Conservation (phyloP, 2,797 vertebrate species). For the Pagetopsis macropterus region DNA sequence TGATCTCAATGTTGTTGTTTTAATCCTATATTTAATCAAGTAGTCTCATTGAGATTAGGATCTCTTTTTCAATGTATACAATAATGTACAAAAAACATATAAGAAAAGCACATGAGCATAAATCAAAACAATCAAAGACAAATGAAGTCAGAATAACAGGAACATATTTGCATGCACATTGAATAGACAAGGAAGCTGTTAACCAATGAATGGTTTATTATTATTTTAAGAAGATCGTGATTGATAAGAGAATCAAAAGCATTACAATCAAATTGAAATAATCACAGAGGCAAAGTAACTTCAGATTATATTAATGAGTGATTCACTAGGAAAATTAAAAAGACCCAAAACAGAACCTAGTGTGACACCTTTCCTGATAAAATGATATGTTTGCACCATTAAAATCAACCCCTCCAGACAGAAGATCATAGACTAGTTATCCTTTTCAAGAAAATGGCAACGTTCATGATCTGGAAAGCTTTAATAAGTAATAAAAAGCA, state of each 20-base stretch:
- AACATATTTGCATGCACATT: neutral
- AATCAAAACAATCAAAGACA: neutral
- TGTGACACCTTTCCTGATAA: neutral
- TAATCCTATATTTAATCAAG: constrained; percentile 40
- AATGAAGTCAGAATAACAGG: neutral
- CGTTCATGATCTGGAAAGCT: neutral
- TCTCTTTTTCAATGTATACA: neutral
- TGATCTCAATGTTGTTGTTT: constrained; percentile 61
- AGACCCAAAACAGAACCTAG: neutral
- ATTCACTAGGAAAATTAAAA: neutral
- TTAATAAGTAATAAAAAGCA: neutral
- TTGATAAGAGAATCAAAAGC: neutral
- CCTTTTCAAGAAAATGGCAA: neutral
- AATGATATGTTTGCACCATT: neutral
- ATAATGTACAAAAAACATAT: neutral
- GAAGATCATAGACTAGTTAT: neutral
- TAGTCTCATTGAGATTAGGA: constrained; percentile 8
- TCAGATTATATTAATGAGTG: neutral
- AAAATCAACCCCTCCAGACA: neutral
- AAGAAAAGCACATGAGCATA: neutral
- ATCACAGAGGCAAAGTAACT: neutral
- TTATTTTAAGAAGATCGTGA: neutral
- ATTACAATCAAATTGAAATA: neutral
- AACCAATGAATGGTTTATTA: neutral
- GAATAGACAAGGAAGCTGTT: neutral